Percentiles rank a stretch among this genome's conserved stretches.
phyloP scores from a whole-genome alignment of 2,113 vertebrate species.

The Pluvialis apricaria region DNA sequence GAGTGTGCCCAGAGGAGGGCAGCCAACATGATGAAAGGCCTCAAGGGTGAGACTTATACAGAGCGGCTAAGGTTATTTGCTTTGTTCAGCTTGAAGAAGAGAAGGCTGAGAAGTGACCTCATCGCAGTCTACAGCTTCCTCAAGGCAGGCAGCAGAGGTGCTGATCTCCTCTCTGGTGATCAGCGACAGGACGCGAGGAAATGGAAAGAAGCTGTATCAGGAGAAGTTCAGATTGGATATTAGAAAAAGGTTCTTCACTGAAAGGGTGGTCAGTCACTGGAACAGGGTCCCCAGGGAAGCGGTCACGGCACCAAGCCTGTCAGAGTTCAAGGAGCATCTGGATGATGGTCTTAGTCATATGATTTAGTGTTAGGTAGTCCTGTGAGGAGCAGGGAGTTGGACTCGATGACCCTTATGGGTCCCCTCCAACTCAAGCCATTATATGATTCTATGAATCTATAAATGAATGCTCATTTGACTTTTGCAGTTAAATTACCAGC shows the following conservation, averaged over 20 bases:
- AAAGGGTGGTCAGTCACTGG: not conserved
- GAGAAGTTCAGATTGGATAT: not conserved
- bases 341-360: rapidly evolving
- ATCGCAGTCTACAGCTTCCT: not conserved
- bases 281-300: not conserved
- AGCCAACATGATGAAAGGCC: not conserved
- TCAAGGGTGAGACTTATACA: rapidly evolving
- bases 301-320: not conserved
- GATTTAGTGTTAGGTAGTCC: not conserved
- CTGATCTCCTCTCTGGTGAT: not conserved
- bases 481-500: not conserved
- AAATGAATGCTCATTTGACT: not conserved
- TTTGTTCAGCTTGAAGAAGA: not conserved
- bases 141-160: rapidly evolving
- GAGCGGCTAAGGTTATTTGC: not conserved
- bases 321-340: rapidly evolving
- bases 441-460: not conserved
- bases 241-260: not conserved
- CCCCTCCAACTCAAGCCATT: not conserved
- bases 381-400: not conserved
- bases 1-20: not conserved
- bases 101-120: not conserved
- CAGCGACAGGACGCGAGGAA: rapidly evolving
- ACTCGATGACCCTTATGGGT: too few species aligned
- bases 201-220: not conserved